A percentile compares a stretch with the other conserved stretches of the same genome.
phyloP scores from a whole-genome alignment of 2,888 invertebrate genomes.

The Pherbina coryleti region DNA sequence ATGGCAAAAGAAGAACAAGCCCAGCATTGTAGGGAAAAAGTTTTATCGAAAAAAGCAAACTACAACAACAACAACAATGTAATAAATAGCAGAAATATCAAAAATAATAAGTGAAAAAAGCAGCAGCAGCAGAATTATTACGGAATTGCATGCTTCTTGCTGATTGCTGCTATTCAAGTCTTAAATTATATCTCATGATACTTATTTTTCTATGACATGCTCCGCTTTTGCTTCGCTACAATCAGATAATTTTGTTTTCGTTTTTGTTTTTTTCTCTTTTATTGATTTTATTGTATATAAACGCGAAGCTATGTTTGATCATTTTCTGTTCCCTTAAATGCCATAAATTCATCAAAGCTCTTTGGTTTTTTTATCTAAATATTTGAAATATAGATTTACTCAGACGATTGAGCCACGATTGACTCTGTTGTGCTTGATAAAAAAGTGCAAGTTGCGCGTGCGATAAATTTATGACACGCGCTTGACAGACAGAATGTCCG shows the following conservation, averaged over 20 bases:
- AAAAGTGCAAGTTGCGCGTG: background rate
- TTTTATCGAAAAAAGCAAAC: background rate
- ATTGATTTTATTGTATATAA: no score
- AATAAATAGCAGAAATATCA: background rate
- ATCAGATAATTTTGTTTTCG: no score
- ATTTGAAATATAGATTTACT: conserved; percentile 19
- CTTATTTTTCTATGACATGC: no score
- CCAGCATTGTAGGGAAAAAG: background rate
- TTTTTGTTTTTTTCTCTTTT: no score
- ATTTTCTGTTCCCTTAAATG: background rate
- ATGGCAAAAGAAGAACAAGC: background rate
- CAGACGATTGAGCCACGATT: conserved; percentile 12
- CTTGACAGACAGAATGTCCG: conserved; percentile 48
- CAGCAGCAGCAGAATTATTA: no score
- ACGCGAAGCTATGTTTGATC: no score
- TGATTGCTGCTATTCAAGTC: no score
- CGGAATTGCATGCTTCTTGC: no score
- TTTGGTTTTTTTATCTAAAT: background rate
- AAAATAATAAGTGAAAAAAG: background rate
- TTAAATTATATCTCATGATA: no score
- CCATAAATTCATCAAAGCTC: conserved; percentile 11
- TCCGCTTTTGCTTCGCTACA: no score
- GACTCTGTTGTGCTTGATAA: background rate
- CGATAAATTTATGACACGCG: conserved; percentile 42
- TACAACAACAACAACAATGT: background rate